Evolutionary conservation across 2,113 vertebrate species (phyloP).

Genomic region (Diadophis punctatus): DNA sequence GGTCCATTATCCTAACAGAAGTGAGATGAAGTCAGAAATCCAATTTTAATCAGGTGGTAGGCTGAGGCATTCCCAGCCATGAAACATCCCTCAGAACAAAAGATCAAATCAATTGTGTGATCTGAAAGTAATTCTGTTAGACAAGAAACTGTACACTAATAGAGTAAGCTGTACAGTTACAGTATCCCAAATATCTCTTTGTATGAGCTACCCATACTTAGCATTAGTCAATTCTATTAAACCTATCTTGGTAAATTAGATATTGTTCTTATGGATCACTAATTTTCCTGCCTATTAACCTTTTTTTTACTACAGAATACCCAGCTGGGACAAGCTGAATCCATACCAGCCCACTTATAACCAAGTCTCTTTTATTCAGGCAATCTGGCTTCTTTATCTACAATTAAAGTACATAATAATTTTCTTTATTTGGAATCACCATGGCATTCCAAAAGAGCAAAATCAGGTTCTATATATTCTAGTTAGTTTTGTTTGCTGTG

Average conservation of each 20-base stretch:
- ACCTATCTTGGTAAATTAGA: not conserved
- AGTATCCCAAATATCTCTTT: not conserved
- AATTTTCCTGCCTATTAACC: not conserved
- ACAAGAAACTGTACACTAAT: not conserved
- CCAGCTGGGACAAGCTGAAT: not conserved
- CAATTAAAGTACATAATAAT: not conserved
- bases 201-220: not conserved
- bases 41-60: not conserved
- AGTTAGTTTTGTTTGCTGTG: not conserved
- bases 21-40: not conserved
- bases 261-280: not conserved
- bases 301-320: not conserved
- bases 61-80: not conserved
- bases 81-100: not conserved
- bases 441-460: not conserved
- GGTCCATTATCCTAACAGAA: not conserved
- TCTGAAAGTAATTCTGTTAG: not conserved
- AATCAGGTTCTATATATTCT: not conserved
- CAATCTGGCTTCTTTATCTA: not conserved
- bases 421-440: not conserved
- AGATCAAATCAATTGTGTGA: not conserved
- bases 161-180: not conserved
- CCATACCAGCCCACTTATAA: not conserved
- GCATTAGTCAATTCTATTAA: not conserved
- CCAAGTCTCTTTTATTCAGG: not conserved